Conservation (phyloP, 2,113 vertebrate species). For the Daphoenositta chrysoptera region DNA sequence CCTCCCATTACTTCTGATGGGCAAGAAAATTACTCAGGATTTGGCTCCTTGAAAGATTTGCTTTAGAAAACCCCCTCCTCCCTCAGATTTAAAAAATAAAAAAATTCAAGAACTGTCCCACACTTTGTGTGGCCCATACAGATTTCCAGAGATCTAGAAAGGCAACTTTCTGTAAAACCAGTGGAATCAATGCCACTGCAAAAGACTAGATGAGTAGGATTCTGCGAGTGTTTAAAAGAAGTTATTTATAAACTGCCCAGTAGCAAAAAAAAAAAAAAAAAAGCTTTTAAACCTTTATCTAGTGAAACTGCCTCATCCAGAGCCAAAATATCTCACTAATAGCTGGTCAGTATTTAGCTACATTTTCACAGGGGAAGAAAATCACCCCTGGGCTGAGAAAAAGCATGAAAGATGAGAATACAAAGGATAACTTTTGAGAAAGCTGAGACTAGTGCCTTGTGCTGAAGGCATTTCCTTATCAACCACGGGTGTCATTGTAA, state of each 20-base stretch:
- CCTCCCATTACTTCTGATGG: background rate
- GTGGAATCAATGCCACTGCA: background rate
- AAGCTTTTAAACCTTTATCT: background rate
- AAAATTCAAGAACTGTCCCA: background rate
- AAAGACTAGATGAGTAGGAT: background rate
- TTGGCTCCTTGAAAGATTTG: background rate
- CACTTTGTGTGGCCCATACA: background rate
- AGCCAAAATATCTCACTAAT: background rate
- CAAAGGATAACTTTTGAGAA: background rate
- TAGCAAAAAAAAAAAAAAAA: background rate
- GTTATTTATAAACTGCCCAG: background rate
- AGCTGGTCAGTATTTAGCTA: background rate
- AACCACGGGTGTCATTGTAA: background rate
- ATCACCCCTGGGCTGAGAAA: background rate
- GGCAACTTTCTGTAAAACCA: background rate
- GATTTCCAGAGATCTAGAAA: background rate
- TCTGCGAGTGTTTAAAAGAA: background rate
- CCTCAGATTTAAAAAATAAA: background rate
- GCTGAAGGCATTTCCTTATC: slow-evolving; percentile 8
- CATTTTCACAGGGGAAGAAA: background rate
- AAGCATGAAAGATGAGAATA: background rate
- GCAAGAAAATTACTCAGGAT: background rate
- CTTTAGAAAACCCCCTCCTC: background rate
- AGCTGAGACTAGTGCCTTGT: background rate
- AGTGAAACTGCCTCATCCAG: background rate